Conservation (phyloP, 2,797 vertebrate genomes). For the Notoglanidium macrostoma region DNA sequence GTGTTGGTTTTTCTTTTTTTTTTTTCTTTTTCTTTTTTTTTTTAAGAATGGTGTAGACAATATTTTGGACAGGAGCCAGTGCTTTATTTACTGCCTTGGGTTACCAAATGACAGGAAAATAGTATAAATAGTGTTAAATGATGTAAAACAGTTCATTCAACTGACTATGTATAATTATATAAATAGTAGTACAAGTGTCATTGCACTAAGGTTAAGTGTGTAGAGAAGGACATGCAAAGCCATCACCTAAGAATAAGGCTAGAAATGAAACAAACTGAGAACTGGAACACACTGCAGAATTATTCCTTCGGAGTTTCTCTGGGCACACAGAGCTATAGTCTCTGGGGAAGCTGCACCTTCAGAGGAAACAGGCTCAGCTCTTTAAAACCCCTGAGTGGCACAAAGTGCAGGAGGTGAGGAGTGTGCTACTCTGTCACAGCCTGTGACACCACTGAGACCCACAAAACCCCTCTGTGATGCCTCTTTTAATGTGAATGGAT, state of each 20-base stretch:
- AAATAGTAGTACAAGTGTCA: not conserved
- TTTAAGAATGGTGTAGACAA: not conserved
- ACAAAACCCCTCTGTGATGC: conserved; percentile 46
- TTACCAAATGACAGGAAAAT: not conserved
- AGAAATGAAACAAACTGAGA: conserved; percentile 4
- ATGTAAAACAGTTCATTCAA: not conserved
- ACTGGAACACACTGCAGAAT: conserved; percentile 35
- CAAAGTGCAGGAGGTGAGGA: conserved; percentile 42
- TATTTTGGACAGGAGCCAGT: not conserved
- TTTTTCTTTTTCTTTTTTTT: not conserved
- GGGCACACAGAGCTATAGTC: conserved; percentile 48
- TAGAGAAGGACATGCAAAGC: conserved; percentile 15
- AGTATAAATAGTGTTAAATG: not conserved
- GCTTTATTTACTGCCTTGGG: not conserved
- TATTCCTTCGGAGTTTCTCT: conserved; percentile 46
- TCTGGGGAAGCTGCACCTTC: conserved; percentile 29
- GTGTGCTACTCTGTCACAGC: conserved; percentile 41
- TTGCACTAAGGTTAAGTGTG: not conserved
- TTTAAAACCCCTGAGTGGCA: conserved; percentile 42
- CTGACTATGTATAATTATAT: not conserved
- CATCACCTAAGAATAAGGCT: conserved; percentile 28
- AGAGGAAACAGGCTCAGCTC: conserved; percentile 36
- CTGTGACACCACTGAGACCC: conserved; percentile 42
- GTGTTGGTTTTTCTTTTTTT: not conserved
- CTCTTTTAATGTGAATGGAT: conserved; percentile 53